These are phyloP conservation scores for Phaonia tiefii DNA, from an alignment of 2,888 invertebrate genomes.

Conservation along the genomic window DNA sequence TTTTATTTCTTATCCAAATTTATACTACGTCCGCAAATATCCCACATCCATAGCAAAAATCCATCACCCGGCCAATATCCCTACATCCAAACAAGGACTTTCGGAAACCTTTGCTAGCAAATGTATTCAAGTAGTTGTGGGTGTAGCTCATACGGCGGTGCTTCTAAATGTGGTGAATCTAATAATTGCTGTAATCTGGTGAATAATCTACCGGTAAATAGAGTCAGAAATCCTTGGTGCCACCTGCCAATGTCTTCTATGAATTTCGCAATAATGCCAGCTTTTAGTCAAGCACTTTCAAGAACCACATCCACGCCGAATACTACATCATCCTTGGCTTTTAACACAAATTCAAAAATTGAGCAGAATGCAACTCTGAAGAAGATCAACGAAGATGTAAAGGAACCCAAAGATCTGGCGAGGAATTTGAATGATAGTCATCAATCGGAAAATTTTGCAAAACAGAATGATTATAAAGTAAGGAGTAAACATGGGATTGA, in stretches of 20 bases:
- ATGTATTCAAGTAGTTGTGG: conserved; percentile 41
- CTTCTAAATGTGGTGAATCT: conserved; percentile 2
- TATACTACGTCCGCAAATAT: no score
- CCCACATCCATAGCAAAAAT: no score
- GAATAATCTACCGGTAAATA: background rate
- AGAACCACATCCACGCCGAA: background rate
- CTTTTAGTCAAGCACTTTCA: background rate
- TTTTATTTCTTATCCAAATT: background rate
- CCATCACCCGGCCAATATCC: background rate
- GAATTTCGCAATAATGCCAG: conserved; percentile 15
- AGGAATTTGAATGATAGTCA: no score
- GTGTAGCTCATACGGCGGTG: background rate
- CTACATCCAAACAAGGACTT: background rate
- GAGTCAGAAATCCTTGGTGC: background rate
- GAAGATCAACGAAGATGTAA: no score
- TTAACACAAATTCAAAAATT: no score
- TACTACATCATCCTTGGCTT: no score
- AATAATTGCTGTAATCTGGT: conserved; percentile 2
- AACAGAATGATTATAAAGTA: no score
- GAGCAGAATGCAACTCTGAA: no score
- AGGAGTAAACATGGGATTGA: no score
- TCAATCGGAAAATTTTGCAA: no score
- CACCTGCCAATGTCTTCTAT: background rate
- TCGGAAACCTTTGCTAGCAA: background rate
- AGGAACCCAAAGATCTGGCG: no score